Evolutionary conservation across 35 echinoderm and acorn worm species (phyloP).

Genomic region (Heliocidaris tuberculata): DNA sequence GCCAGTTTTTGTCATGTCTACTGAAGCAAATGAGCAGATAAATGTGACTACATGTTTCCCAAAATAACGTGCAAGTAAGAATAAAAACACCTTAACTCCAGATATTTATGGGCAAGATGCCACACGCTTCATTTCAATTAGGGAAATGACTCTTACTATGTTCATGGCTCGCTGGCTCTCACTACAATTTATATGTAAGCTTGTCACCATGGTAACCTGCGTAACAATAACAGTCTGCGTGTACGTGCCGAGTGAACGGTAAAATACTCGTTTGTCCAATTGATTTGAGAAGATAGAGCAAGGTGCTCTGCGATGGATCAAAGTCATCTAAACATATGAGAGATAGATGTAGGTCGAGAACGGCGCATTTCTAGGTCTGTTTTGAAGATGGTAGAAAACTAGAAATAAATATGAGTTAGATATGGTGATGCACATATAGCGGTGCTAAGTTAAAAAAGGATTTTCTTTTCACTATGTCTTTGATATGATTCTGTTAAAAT

Average conservation of each 20-base stretch:
- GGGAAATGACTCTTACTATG: background rate
- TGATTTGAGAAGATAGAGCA: no score
- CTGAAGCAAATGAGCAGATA: background rate
- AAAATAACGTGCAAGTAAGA: background rate
- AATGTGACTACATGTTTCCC: background rate
- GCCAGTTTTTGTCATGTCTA: background rate
- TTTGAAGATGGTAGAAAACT: background rate
- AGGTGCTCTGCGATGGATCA: background rate
- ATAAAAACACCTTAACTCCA: background rate
- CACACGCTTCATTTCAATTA: conserved; percentile 12
- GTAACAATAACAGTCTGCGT: background rate
- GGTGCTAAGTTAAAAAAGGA: no score
- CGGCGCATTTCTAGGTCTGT: background rate
- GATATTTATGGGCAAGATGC: background rate
- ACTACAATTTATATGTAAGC: background rate
- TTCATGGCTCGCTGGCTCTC: background rate
- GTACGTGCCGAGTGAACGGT: background rate
- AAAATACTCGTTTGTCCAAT: background rate
- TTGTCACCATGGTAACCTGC: background rate
- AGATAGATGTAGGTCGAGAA: background rate
- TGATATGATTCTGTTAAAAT: no score
- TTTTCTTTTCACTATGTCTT: no score
- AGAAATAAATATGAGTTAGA: background rate
- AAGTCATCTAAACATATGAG: background rate
- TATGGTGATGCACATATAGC: no score